Percentiles rank a stretch among this genome's conserved stretches.
Conservation (phyloP, 1,140 invertebrate species). For the Hylyphantes graminicola region DNA sequence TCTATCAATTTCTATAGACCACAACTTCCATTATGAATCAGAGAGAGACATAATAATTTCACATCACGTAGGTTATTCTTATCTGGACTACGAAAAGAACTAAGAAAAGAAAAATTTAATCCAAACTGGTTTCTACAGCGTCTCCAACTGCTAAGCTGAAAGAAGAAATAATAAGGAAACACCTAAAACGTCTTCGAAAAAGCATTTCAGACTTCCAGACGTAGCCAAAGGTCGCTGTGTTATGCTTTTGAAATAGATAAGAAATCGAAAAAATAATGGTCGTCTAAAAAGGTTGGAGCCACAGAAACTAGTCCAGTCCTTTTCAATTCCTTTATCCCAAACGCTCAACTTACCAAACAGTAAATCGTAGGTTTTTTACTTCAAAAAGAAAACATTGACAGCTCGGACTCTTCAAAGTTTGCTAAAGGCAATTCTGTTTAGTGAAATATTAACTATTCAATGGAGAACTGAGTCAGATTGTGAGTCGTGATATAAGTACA, state of each 20-base stretch:
- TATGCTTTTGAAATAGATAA: constrained; percentile 42
- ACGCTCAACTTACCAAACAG: background rate
- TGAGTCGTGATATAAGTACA: no score
- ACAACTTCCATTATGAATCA: background rate
- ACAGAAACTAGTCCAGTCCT: constrained; percentile 9
- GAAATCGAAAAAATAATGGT: constrained; percentile 15
- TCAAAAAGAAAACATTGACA: background rate
- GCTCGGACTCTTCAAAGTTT: background rate
- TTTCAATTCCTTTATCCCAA: background rate
- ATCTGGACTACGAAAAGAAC: background rate
- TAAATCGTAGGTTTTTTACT: background rate
- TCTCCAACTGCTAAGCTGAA: background rate
- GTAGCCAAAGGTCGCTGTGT: constrained; percentile 22
- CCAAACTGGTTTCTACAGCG: constrained; percentile 1
- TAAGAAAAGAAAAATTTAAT: background rate
- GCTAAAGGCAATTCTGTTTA: no score
- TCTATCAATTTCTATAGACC: constrained; percentile 12
- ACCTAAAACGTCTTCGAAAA: background rate
- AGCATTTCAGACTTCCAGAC: constrained; percentile 3
- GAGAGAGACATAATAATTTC: constrained; percentile 18
- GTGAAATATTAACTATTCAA: no score
- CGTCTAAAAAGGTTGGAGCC: background rate
- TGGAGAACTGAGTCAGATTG: no score
- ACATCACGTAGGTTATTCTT: constrained; percentile 42
- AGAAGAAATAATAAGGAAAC: background rate